A percentile compares a stretch with the other conserved stretches of the same genome.
phyloP scores from a whole-genome alignment of 2,797 vertebrate genomes.

The Falco naumanni region DNA sequence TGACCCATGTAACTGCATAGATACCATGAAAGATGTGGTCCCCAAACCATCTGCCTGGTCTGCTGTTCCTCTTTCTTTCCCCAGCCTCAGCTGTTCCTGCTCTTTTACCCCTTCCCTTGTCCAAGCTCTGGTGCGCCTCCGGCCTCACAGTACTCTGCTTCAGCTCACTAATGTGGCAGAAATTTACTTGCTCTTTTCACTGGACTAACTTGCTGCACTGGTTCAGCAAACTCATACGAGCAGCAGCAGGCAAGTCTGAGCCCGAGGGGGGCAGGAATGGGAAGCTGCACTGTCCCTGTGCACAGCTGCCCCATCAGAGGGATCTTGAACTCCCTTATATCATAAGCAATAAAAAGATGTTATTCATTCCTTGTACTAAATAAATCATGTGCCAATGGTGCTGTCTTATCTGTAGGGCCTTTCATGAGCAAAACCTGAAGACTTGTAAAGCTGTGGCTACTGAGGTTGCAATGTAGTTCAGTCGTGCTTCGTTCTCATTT shows the following conservation, averaged over 20 bases:
- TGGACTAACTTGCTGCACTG: background rate
- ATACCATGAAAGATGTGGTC: background rate
- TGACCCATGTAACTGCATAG: fast-evolving
- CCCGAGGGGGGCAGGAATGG: fast-evolving
- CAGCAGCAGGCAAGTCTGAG: background rate
- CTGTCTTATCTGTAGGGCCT: background rate
- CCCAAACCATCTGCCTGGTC: background rate
- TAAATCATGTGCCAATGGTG: background rate
- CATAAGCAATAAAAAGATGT: background rate
- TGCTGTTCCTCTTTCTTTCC: background rate
- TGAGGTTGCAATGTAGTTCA: background rate
- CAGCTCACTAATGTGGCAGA: background rate
- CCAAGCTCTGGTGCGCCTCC: background rate
- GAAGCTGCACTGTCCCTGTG: background rate
- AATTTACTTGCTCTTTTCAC: background rate
- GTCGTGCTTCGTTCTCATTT: background rate
- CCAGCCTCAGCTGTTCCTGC: background rate
- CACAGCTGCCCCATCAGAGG: background rate
- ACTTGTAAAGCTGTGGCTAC: background rate
- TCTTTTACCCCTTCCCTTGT: background rate
- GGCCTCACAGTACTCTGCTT: background rate
- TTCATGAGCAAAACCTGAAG: background rate
- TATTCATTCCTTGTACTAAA: background rate
- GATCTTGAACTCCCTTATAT: background rate
- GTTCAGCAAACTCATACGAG: background rate